Base-by-base conservation (phyloP, 2,113 vertebrate species). In the Pheucticus melanocephalus region DNA sequence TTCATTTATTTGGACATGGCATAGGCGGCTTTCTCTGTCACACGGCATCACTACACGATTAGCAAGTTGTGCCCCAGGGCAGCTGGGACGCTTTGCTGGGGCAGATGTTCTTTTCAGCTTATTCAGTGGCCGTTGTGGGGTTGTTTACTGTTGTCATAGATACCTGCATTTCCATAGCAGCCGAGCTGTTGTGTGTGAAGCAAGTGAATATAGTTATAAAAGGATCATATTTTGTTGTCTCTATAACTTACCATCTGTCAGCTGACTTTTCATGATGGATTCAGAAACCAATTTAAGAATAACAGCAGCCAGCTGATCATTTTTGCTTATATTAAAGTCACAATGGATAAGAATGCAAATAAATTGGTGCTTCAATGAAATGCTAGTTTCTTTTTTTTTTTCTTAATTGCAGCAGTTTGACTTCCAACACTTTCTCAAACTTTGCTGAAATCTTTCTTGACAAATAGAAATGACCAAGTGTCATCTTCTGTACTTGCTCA, bases 101-200 rank as follows among this genome's bases (percentile, higher is more conserved):
- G 97, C 98, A 98, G 98, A 98, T 98, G 98, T 98, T 98, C 98
- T 98, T 98, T 98, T 98, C 98, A 98, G 96, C 92, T 97, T 95
- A 95, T 97, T 98, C 97, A 97, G 90, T 97, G 97, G 95, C 97
- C 95, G 82, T 98, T 98, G 96, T 97, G 94, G 95, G 94, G 95
- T 98, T 98, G 98, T 98, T 98, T 98, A 98, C 98, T 66, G 97
- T 98, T 97, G 98, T 97, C 97, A 98, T 98, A 98, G 98, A 93
- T 98, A 98, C 97, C 93, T 87, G 50, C 95, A 98, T 99, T 98
- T 97, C 98, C 98, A 98, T 98, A 96, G 98, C 97, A 98, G 98
- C 98, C 25, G 92, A 50, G 83, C 97, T 96, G 97, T 98, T 97
- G 97, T 95, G 93, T 98, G 97, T 97, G 96, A 96, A 97, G 96